These are phyloP conservation scores for Limnodromus scolopaceus DNA, from an alignment of 2,797 vertebrate genomes.

Conservation along the genomic window DNA sequence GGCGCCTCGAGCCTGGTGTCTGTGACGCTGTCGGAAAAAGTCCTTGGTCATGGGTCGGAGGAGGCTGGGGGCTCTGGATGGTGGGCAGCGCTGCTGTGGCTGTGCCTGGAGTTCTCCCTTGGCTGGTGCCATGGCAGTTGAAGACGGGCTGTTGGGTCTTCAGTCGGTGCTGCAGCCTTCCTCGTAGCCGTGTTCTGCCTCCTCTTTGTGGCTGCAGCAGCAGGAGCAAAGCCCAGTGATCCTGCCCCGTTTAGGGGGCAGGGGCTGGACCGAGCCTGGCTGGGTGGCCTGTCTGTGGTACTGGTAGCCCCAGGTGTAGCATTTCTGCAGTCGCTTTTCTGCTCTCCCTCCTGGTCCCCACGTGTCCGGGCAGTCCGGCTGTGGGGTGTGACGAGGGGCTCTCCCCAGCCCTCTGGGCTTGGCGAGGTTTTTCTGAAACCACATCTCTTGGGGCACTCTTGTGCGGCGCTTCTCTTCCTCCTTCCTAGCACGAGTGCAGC, in stretches of 20 bases:
- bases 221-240: neutral
- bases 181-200: neutral
- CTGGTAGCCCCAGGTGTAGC: neutral
- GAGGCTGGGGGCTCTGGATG: rapidly evolving
- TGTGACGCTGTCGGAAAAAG: rapidly evolving
- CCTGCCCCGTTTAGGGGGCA: neutral
- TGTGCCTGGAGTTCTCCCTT: neutral
- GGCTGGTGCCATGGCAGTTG: rapidly evolving
- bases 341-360: neutral
- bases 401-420: constrained; percentile 11
- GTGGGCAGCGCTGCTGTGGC: neutral
- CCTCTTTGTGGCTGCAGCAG: neutral
- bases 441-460: neutral
- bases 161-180: neutral
- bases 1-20: neutral
- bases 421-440: neutral
- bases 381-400: neutral
- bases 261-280: neutral
- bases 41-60: neutral
- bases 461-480: neutral
- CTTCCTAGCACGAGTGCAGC: neutral
- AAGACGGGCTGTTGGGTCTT: neutral
- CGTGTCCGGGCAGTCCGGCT: neutral
- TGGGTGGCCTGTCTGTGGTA: rapidly evolving
- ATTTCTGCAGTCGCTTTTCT: neutral